Percentiles rank a stretch among this genome's conserved stretches.
Conservation (phyloP, 1,140 invertebrate species). For the Drosophila micromelanica region DNA sequence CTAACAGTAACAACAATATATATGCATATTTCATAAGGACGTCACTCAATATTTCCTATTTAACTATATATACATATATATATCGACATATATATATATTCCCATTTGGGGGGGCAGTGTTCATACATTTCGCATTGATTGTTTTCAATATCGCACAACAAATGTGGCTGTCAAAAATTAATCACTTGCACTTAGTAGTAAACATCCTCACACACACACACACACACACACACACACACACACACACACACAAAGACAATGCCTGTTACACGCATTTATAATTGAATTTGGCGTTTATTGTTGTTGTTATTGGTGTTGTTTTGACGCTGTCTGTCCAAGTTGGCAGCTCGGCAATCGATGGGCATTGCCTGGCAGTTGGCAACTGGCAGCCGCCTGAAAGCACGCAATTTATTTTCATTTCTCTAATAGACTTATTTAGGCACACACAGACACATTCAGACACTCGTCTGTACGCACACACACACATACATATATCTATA, state of each 20-base stretch:
- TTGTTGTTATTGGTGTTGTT: constrained; percentile 51
- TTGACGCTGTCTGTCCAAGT: constrained; percentile 64
- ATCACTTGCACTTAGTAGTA: constrained; percentile 80
- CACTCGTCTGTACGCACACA: no score
- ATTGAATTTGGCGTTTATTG: constrained; percentile 75
- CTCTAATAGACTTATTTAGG: constrained; percentile 82
- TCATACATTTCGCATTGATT: constrained; percentile 76
- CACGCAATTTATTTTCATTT: constrained; percentile 83
- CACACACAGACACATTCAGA: no score
- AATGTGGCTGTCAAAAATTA: constrained; percentile 80
- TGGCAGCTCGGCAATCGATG: constrained; percentile 77
- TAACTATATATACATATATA: neutral
- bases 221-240: neutral
- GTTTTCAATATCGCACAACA: constrained; percentile 78
- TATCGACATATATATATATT: neutral
- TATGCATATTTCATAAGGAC: neutral
- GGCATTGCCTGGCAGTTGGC: constrained; percentile 39
- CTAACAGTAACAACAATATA: constrained; percentile 12
- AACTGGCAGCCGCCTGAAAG: constrained; percentile 71
- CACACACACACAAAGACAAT: constrained; percentile 50
- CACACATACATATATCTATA: neutral
- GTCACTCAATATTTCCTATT: constrained; percentile 2
- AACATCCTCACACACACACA: constrained; percentile 32
- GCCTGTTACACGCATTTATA: constrained; percentile 75
- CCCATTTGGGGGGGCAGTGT: constrained; percentile 25